phyloP scores from a whole-genome alignment of 2,113 vertebrate genomes.

The Isichthys henryi region DNA sequence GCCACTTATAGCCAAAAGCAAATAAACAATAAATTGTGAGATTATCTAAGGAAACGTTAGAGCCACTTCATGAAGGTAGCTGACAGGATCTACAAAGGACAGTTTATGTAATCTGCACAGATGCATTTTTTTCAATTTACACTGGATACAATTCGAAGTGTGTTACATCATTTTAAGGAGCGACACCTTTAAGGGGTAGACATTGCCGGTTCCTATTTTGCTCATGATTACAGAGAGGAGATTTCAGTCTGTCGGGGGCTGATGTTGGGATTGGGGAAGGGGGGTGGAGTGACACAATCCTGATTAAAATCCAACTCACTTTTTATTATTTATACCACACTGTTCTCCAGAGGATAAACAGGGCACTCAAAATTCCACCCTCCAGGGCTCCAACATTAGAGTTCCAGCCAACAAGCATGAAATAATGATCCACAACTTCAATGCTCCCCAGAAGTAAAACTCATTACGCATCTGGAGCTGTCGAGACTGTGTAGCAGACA shows the following conservation, averaged over 20 bases:
- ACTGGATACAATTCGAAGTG: not conserved
- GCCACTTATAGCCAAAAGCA: not conserved
- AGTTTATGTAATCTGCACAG: not conserved
- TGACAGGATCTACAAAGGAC: not conserved
- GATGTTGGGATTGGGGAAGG: not conserved
- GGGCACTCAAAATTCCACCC: not conserved
- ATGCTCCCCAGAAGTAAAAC: conserved; percentile 23
- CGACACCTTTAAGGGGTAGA: not conserved
- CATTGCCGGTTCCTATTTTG: not conserved
- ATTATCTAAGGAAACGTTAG: not conserved
- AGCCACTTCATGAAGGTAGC: not conserved
- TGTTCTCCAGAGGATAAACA: conserved; percentile 12
- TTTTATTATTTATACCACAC: conserved; percentile 14
- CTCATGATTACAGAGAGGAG: not conserved
- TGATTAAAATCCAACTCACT: conserved; percentile 7
- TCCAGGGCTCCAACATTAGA: conserved; percentile 1
- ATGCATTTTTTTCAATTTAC: not conserved
- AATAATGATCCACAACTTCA: conserved; percentile 43
- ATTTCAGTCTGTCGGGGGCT: not conserved
- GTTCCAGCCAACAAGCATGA: conserved; percentile 16
- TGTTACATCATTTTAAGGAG: not conserved
- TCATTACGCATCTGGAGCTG: not conserved
- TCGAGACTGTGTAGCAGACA: not conserved
- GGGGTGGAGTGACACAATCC: not conserved
- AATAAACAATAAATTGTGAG: not conserved